Conservation (phyloP, 1,140 invertebrate species). For the Eumaeus atala region DNA sequence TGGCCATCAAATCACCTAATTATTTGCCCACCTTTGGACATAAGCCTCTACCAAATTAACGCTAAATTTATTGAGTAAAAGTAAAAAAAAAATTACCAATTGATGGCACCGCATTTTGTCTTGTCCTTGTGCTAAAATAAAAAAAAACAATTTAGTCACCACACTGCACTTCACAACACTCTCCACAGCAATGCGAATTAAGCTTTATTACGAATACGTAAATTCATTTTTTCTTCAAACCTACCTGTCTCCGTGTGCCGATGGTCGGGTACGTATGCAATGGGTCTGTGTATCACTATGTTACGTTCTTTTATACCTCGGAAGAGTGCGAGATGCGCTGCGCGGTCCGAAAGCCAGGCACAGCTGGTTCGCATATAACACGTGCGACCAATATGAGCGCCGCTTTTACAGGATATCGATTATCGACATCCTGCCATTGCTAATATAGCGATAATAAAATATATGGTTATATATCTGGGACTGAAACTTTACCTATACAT, state of each 20-base stretch:
- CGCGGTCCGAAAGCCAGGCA: slow-evolving; percentile 50
- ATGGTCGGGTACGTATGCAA: slow-evolving; percentile 52
- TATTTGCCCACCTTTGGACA: no score
- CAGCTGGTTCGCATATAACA: slow-evolving; percentile 22
- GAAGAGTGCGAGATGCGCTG: slow-evolving; percentile 60
- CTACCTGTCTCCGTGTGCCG: slow-evolving; percentile 42
- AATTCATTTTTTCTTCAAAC: slow-evolving; percentile 14
- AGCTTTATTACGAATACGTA: slow-evolving; percentile 8
- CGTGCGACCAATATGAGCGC: slow-evolving; percentile 37
- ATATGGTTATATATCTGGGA: background rate
- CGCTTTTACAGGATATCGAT: slow-evolving; percentile 34
- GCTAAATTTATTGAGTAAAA: slow-evolving; percentile 19
- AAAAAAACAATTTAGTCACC: slow-evolving; percentile 49
- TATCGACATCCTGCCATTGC: slow-evolving; percentile 10
- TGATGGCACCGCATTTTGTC: slow-evolving; percentile 50
- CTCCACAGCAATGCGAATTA: slow-evolving; percentile 21
- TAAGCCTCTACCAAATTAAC: background rate
- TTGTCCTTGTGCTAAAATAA: slow-evolving; percentile 35
- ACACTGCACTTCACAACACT: slow-evolving; percentile 45
- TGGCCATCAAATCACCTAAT: no score
- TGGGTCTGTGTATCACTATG: slow-evolving; percentile 53
- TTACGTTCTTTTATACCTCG: slow-evolving; percentile 68
- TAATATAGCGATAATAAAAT: background rate
- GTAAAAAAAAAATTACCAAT: slow-evolving; percentile 45
- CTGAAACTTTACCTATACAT: no score